Percentiles rank a stretch among this genome's conserved stretches.
phyloP scores from a whole-genome alignment of 2,797 vertebrate species.

The Odontamblyopus rebecca region DNA sequence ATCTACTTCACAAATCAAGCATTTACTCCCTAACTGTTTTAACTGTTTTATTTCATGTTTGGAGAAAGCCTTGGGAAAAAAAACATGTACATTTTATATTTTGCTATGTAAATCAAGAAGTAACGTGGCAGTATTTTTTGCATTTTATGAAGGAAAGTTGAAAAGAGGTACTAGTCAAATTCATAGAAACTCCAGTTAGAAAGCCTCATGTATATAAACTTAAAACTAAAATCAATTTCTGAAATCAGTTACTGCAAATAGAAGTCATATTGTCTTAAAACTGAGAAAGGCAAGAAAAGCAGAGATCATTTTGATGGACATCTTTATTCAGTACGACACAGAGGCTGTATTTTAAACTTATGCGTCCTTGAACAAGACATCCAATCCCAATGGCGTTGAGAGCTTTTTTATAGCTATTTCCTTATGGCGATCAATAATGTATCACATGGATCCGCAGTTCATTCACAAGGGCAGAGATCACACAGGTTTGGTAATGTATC shows the following conservation, averaged over 20 bases:
- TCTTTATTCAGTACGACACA: conserved; percentile 27
- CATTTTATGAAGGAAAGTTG: conserved; percentile 42
- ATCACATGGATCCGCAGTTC: conserved; percentile 52
- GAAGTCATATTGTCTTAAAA: conserved; percentile 33
- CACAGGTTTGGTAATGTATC: conserved; percentile 53
- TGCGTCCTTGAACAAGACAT: conserved; percentile 48
- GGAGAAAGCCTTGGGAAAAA: no score
- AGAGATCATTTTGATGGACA: conserved; percentile 36
- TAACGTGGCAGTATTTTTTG: not conserved
- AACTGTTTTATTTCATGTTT: no score
- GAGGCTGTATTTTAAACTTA: not conserved
- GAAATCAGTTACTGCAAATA: conserved; percentile 45
- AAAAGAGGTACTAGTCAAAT: conserved; percentile 55
- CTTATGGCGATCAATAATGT: conserved; percentile 65
- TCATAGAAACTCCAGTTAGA: conserved; percentile 20
- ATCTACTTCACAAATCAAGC: not conserved
- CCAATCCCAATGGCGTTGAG: conserved; percentile 17
- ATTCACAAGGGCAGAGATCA: conserved; percentile 50
- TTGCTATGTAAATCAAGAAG: no score
- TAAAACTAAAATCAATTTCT: conserved; percentile 36
- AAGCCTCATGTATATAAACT: conserved; percentile 6
- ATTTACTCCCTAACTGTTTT: no score
- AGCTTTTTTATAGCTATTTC: conserved; percentile 39
- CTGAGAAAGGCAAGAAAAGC: conserved; percentile 2
- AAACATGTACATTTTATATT: no score